Percentiles rank a stretch among this genome's conserved stretches.
Evolutionary conservation across 2,888 invertebrate species (phyloP).

Genomic region (Drosophila nr. perissopoda): DNA sequence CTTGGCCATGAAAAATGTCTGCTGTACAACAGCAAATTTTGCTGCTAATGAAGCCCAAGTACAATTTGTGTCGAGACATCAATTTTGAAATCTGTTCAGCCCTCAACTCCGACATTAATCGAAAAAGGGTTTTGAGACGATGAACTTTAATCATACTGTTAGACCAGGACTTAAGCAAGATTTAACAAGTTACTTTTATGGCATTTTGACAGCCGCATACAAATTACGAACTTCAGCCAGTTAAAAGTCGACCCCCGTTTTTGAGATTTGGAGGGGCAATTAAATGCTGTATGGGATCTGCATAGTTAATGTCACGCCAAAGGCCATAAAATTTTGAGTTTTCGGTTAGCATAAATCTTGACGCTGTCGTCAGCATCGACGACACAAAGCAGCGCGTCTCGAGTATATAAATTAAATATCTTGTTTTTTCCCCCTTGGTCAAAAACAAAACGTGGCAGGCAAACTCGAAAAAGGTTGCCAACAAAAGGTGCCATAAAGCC

Average conservation of each 20-base stretch:
- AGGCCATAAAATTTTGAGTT: slow-evolving; percentile 63
- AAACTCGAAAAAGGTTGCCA: slow-evolving; percentile 19
- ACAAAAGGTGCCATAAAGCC: slow-evolving; percentile 66
- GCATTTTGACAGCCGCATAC: slow-evolving; percentile 34
- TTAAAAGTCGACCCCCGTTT: slow-evolving; percentile 44
- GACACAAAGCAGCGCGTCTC: slow-evolving; percentile 35
- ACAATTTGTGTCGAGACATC: slow-evolving; percentile 32
- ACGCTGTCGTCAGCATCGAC: slow-evolving; percentile 59
- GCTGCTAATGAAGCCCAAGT: slow-evolving; percentile 61
- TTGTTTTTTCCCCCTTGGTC: slow-evolving; percentile 11
- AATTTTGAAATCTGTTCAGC: slow-evolving; percentile 13
- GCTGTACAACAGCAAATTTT: slow-evolving; percentile 23
- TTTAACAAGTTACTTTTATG: slow-evolving; percentile 35
- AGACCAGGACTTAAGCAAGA: slow-evolving; percentile 33
- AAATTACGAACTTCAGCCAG: slow-evolving; percentile 64
- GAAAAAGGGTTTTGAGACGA: slow-evolving; percentile 15
- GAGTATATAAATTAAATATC: slow-evolving; percentile 44
- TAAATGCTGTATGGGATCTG: slow-evolving; percentile 51
- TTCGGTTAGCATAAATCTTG: slow-evolving; percentile 63
- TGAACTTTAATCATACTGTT: slow-evolving; percentile 8
- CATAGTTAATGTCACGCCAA: slow-evolving; percentile 43
- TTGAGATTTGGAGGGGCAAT: slow-evolving; percentile 68
- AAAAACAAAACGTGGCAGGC: slow-evolving; percentile 42
- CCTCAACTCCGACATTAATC: slow-evolving; percentile 55
- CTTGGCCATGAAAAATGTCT: slow-evolving; percentile 38